A percentile compares a stretch with the other conserved stretches of the same genome.
phyloP scores from a whole-genome alignment of 2,888 invertebrate species.

The Chironomus tentans region DNA sequence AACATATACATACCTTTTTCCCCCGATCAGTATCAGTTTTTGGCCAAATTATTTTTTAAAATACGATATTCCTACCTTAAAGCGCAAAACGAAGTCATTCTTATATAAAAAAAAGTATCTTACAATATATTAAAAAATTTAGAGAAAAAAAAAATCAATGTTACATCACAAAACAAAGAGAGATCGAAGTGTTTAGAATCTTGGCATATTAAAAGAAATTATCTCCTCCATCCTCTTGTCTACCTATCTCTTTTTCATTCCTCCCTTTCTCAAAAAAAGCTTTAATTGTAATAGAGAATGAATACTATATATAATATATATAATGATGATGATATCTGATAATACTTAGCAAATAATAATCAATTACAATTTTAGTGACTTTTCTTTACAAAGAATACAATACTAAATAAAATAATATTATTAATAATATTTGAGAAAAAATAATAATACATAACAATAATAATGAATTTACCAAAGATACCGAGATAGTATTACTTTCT shows the following conservation, averaged over 20 bases:
- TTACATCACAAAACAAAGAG: neutral
- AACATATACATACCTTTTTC: neutral
- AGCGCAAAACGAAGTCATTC: neutral
- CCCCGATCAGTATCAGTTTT: constrained; percentile 16
- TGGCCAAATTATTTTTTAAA: constrained; percentile 11
- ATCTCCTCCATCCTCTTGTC: neutral
- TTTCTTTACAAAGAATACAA: too few species aligned
- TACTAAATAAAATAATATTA: too few species aligned
- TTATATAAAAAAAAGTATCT: too few species aligned
- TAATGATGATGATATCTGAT: too few species aligned
- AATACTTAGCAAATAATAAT: too few species aligned
- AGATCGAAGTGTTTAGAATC: neutral
- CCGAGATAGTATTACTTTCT: too few species aligned
- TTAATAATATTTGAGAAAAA: too few species aligned
- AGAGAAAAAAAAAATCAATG: neutral
- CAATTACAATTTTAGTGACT: too few species aligned
- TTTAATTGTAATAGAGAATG: neutral
- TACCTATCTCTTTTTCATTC: neutral
- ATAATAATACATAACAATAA: too few species aligned
- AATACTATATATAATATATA: neutral
- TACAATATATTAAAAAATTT: neutral
- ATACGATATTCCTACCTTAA: neutral
- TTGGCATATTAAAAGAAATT: neutral
- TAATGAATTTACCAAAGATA: too few species aligned
- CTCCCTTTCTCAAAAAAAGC: neutral